A percentile compares a stretch with the other conserved stretches of the same genome.
Evolutionary conservation across 2,797 vertebrate genomes (phyloP).

Genomic region (Chaetophractus vellerosus): DNA sequence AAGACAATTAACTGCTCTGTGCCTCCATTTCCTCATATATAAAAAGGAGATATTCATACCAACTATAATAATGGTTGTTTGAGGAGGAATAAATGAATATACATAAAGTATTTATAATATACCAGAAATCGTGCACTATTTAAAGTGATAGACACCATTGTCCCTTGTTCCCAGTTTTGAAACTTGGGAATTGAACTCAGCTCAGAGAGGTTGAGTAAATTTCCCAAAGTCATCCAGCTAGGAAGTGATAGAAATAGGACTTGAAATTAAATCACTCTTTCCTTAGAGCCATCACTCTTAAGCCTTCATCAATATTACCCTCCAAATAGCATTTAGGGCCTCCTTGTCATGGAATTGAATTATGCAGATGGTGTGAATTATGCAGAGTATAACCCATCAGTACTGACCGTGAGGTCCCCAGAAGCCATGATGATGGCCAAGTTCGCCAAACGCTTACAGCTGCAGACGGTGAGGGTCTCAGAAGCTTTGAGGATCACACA

Average conservation of each 20-base stretch:
- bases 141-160: too few relatives aligned
- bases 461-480: constrained; percentile 87
- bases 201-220: too few relatives aligned
- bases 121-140: too few relatives aligned
- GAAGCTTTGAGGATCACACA: constrained; percentile 85
- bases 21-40: too few relatives aligned
- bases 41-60: not conserved
- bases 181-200: not conserved
- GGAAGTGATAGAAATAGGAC: too few relatives aligned
- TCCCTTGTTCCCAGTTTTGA: not conserved
- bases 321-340: too few relatives aligned
- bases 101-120: not conserved
- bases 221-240: too few relatives aligned
- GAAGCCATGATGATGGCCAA: constrained; percentile 93
- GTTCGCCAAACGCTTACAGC: constrained; percentile 91
- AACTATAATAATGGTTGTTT: not conserved
- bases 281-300: too few relatives aligned
- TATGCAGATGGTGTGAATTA: not conserved
- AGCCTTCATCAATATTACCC: not conserved
- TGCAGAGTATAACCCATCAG: too few relatives aligned
- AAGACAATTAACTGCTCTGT: too few relatives aligned
- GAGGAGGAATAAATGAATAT: not conserved
- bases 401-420: constrained; percentile 89
- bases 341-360: too few relatives aligned
- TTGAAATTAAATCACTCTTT: too few relatives aligned